These are phyloP conservation scores for Cyclargus thomasi DNA, from an alignment of 1,140 invertebrate species.

Conservation along the genomic window DNA sequence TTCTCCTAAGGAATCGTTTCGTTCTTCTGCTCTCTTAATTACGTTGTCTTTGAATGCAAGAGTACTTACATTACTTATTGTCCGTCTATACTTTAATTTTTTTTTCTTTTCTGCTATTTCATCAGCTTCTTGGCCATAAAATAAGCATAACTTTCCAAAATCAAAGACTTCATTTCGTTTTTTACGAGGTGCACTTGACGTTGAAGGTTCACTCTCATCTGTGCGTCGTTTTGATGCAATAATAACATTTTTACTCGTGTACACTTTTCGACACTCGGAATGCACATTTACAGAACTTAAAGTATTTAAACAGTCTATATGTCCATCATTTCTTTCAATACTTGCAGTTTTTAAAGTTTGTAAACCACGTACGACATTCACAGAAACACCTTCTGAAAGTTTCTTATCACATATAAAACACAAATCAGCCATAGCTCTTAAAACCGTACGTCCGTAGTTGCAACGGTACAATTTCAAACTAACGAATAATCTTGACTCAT, in stretches of 20 bases:
- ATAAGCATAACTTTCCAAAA: constrained; percentile 43
- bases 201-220: constrained; percentile 32
- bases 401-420: constrained; percentile 47
- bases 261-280: constrained; percentile 42
- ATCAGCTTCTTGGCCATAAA: constrained; percentile 48
- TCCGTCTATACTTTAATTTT: constrained; percentile 45
- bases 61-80: constrained; percentile 45
- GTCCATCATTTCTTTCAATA: constrained; percentile 48
- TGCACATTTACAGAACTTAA: constrained; percentile 50
- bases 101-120: constrained; percentile 40
- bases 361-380: constrained; percentile 43
- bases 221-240: constrained; percentile 38
- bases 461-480: constrained; percentile 34
- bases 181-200: constrained; percentile 43
- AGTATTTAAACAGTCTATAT: constrained; percentile 49
- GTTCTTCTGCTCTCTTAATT: constrained; percentile 45
- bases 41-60: constrained; percentile 47
- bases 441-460: constrained; percentile 43
- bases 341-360: constrained; percentile 53
- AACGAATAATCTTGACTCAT: constrained; percentile 32
- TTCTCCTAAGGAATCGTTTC: constrained; percentile 43
- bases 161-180: constrained; percentile 43
- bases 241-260: constrained; percentile 43
- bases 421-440: constrained; percentile 42
- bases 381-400: constrained; percentile 43